These are phyloP conservation scores for Himalopsyche japonica DNA, from an alignment of 2,888 invertebrate species.

Conservation along the genomic window DNA sequence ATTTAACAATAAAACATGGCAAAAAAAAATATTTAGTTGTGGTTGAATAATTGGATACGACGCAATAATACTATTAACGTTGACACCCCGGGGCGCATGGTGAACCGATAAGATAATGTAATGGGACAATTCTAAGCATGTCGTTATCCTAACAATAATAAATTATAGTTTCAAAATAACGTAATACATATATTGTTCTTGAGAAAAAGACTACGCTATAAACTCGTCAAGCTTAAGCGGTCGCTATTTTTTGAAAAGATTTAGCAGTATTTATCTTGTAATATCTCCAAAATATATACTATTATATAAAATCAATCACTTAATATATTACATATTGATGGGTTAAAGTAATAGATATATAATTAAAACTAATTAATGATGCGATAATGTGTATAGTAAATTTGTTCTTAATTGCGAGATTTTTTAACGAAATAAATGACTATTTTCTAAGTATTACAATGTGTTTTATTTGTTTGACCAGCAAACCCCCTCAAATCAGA, in stretches of 20 bases:
- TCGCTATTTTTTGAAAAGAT: neutral
- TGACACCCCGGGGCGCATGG: neutral
- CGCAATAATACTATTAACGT: neutral
- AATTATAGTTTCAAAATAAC: neutral
- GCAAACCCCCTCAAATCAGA: too few relatives aligned
- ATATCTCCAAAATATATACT: neutral
- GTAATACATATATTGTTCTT: neutral
- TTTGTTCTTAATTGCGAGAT: slow-evolving; percentile 30
- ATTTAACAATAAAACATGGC: neutral
- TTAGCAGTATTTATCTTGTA: neutral
- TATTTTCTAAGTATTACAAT: slow-evolving; percentile 19
- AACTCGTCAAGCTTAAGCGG: neutral
- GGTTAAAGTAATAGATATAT: neutral
- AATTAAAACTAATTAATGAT: neutral
- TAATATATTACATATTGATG: neutral
- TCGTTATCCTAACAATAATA: neutral
- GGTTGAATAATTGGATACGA: neutral
- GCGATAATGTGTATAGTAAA: slow-evolving; percentile 1
- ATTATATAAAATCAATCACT: neutral
- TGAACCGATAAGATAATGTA: neutral
- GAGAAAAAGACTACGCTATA: neutral
- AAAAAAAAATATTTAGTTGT: neutral
- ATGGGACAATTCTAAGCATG: neutral
- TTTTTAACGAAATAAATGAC: slow-evolving; percentile 38
- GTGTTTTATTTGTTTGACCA: neutral